Base-by-base conservation (phyloP, 1,140 invertebrate genomes). In the Helicoverpa zea region DNA sequence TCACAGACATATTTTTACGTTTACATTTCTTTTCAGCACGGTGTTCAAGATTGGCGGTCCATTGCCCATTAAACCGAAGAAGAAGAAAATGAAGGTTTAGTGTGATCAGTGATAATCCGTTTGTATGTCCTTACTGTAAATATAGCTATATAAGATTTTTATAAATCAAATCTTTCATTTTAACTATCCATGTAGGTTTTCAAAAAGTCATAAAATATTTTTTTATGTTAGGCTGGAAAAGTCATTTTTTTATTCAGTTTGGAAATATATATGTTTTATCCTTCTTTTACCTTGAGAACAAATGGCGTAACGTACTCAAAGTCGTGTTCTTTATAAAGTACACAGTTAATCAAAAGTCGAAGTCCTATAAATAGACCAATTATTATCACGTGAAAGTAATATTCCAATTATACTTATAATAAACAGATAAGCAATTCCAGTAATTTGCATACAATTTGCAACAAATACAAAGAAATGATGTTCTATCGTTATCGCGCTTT, bases 11-110 rank as follows among this genome's bases (percentile, higher is more conserved):
- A n/a, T 23, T 23, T 23, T 23, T 23, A 23, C n/a, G n/a, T n/a
- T n/a, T n/a, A n/a, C n/a, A n/a, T 94, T 88, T 43, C 94, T 91
- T 97, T 97, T 82, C 95, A 98, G 97, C 86, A 98, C 97, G 58
- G 97, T 98, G 7, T 98, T 98, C 94, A 98, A 98, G 94, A 97
- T 97, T 83, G 96, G 97, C 54, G 97, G 96, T 51, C 96, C 97
- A 16, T 93, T 97, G 29, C 96, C 97, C 51, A 96, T 96, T 56
- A 97, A 97, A 88, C 92, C 96, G 59, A 97, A 97, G 87, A 98
- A 98, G 88, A 98, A 97, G 89, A 97, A 97, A 85, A 89, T 92
- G 64, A 94, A 94, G 86, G 63, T 92, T 2, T 94, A 81, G 83
- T 63, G 7, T 72, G 13, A 14, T 11, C 23, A 70, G 5, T 70